Evolutionary conservation across 2,888 invertebrate genomes (phyloP), one percentile per base, ranked within the genome.

Genomic region (Didymodactylos carnosus): DNA sequence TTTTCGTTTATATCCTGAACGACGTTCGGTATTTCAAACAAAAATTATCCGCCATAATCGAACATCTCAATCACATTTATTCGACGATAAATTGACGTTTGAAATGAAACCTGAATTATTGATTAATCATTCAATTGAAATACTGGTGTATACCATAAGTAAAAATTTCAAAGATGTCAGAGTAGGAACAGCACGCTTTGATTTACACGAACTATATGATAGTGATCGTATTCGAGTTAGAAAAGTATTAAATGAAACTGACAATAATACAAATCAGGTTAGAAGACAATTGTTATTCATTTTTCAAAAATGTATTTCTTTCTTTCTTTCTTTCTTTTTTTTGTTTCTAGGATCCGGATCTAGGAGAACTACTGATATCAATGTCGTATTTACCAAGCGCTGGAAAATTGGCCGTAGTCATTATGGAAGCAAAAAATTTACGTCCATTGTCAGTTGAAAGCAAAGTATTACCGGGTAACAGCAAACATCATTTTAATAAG

Each of bases 281-380:
- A n/a, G n/a, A n/a, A n/a, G n/a, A n/a, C n/a, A n/a, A n/a, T n/a
- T n/a, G n/a, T n/a, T n/a, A n/a, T n/a, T n/a, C n/a, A n/a, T n/a
- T n/a, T n/a, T n/a, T n/a, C n/a, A 19, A 35, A 16, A 3, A n/a
- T 13, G 5, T 10, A 14, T 3, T 62, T 19, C n/a, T 35, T 62
- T 35, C 19, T 3, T 13, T 35, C 10, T 35, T 19, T 4, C 5
- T 35, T 19, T 35, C 7, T 5, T 35, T 8, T 27, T 19, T 29
- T 62, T 27, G 16, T 19, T 62, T 27, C 14, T 19, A 74, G 71
- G 71, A 74, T 29, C 43, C 71, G 19, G 71, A 74, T 53, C 19
- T 74, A n/a, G 74, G 74, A n/a, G 71, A 74, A 41, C 23, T 74
- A 27, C 51, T 74, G 51, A 53, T 74, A 69, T 74, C 74, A 25